Evolutionary conservation across 1,140 invertebrate genomes (phyloP).

Genomic region (Cheumatopsyche charites): DNA sequence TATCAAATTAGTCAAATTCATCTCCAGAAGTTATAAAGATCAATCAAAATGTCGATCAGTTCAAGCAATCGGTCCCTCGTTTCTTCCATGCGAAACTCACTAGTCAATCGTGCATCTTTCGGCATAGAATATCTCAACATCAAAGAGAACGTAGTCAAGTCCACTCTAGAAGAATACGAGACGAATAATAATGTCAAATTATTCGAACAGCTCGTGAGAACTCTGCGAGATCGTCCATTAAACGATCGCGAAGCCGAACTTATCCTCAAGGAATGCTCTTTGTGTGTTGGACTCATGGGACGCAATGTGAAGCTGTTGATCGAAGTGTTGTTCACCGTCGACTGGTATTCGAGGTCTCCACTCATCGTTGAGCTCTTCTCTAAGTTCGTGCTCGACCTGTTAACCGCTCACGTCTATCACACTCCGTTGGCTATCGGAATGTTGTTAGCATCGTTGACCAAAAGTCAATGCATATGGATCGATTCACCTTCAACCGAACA

Average conservation of each 20-base stretch:
- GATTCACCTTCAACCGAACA: constrained; percentile 52
- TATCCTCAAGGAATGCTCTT: constrained; percentile 55
- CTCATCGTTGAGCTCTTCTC: constrained; percentile 54
- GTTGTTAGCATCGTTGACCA: constrained; percentile 54
- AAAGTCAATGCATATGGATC: constrained; percentile 57
- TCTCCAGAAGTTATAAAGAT: background rate
- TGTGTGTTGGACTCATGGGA: constrained; percentile 55
- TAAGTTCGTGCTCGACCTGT: constrained; percentile 54
- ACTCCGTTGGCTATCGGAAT: constrained; percentile 54
- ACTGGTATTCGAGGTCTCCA: constrained; percentile 53
- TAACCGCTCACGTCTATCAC: constrained; percentile 59
- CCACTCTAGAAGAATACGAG: constrained; percentile 52
- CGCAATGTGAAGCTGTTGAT: constrained; percentile 55
- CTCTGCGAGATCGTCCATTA: constrained; percentile 53
- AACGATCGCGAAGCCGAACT: constrained; percentile 56
- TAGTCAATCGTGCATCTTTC: constrained; percentile 54
- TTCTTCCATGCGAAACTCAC: constrained; percentile 57
- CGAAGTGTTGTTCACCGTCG: constrained; percentile 53
- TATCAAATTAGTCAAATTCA: too few relatives aligned
- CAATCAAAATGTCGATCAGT: constrained; percentile 55
- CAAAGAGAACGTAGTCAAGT: constrained; percentile 54
- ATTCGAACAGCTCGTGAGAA: constrained; percentile 56
- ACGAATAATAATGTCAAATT: constrained; percentile 51
- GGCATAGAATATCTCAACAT: constrained; percentile 54
- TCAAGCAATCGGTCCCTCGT: constrained; percentile 52